Conservation (phyloP, 2,888 invertebrate species). For the Protonemura montana region DNA sequence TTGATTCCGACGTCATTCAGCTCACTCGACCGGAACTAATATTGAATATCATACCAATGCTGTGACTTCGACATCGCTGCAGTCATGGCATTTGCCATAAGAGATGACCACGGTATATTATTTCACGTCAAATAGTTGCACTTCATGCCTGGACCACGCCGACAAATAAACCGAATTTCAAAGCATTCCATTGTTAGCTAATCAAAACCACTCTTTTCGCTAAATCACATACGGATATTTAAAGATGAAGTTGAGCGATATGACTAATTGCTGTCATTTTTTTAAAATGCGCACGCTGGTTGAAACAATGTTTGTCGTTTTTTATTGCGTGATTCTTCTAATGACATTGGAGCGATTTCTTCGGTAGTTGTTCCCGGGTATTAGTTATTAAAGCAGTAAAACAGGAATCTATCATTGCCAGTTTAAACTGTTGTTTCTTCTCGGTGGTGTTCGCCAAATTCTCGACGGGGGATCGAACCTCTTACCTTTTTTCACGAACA, state of each 20-base stretch:
- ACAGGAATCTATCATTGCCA: constrained; percentile 42
- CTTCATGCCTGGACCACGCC: neutral
- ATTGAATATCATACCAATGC: neutral
- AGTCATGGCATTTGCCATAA: neutral
- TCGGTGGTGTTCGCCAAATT: constrained; percentile 25
- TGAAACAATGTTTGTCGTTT: constrained; percentile 7
- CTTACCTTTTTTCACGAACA: constrained; percentile 24
- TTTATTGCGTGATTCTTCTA: constrained; percentile 26
- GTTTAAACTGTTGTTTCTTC: constrained; percentile 41
- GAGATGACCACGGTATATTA: constrained; percentile 4
- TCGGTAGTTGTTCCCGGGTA: constrained; percentile 38
- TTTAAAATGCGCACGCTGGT: neutral
- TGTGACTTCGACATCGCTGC: neutral
- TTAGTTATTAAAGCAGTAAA: constrained; percentile 40
- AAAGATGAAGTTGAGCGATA: neutral
- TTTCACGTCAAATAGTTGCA: constrained; percentile 3
- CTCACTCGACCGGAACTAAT: constrained; percentile 16
- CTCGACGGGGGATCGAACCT: constrained; percentile 38
- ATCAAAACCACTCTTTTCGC: neutral
- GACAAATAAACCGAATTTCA: neutral
- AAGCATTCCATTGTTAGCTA: neutral
- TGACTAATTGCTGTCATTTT: neutral
- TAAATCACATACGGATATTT: neutral
- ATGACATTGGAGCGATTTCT: constrained; percentile 28
- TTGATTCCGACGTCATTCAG: constrained; percentile 23